These are phyloP conservation scores for Rhyacichthys aspro DNA, from an alignment of 2,797 vertebrate genomes.

Conservation along the genomic window DNA sequence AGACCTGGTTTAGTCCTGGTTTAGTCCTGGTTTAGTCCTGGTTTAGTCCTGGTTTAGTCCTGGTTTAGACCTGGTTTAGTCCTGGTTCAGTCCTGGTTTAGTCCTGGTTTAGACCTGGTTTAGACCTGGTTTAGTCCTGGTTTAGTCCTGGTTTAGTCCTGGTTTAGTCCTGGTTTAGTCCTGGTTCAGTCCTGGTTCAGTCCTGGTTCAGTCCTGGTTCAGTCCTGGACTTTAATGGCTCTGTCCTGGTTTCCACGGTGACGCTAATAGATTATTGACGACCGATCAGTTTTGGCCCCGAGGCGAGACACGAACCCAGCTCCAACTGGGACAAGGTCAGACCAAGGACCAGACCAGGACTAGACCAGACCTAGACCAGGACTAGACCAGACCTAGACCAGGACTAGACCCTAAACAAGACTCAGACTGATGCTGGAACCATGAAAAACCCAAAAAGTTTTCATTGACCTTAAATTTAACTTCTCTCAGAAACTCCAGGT, in stretches of 20 bases:
- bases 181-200: neutral
- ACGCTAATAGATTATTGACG: neutral
- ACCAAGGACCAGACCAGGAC: neutral
- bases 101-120: neutral
- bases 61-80: neutral
- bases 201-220: neutral
- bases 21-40: neutral
- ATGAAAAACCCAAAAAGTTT: too few relatives aligned
- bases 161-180: neutral
- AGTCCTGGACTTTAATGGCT: neutral
- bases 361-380: neutral
- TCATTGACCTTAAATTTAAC: too few relatives aligned
- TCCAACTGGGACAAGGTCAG: slow-evolving; percentile 4
- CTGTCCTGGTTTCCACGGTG: neutral
- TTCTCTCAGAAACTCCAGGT: too few relatives aligned
- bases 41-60: neutral
- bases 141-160: neutral
- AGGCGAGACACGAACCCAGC: slow-evolving; percentile 5
- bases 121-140: neutral
- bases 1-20: neutral
- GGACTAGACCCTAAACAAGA: too few relatives aligned
- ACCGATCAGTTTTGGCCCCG: slow-evolving; percentile 4
- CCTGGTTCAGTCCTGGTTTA: neutral
- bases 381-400: neutral
- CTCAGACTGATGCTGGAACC: too few relatives aligned